These are phyloP conservation scores for Tolypeutes matacus DNA, from an alignment of 2,797 vertebrate genomes.

Conservation along the genomic window DNA sequence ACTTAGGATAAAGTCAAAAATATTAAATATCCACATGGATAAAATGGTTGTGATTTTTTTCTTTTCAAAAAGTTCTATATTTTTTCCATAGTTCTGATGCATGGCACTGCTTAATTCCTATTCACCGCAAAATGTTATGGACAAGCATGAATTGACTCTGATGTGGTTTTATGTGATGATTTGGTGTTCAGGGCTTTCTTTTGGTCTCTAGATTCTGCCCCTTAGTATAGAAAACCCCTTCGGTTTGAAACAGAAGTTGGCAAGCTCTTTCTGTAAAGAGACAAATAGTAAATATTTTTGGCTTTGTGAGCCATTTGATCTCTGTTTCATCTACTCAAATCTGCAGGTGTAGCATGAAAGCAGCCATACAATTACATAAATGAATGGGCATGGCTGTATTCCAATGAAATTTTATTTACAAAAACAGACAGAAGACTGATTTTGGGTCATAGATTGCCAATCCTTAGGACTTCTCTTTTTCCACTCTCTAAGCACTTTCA, in stretches of 20 bases:
- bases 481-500: not conserved
- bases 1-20: not conserved
- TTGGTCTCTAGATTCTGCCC: not conserved
- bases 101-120: not conserved
- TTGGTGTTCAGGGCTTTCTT: not conserved
- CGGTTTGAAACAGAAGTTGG: not conserved
- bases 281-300: not conserved
- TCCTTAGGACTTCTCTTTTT: slow-evolving; percentile 13
- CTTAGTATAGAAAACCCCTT: not conserved
- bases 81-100: not conserved
- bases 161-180: not conserved
- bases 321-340: not conserved
- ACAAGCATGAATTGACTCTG: not conserved
- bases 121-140: not conserved
- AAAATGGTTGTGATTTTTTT: not conserved
- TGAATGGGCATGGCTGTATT: not conserved
- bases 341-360: not conserved
- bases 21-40: not conserved
- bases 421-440: not conserved
- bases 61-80: not conserved
- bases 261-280: not conserved
- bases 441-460: not conserved
- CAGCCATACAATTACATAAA: not conserved
- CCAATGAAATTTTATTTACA: not conserved
- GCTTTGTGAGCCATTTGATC: not conserved